Base-by-base conservation (phyloP, 2,797 vertebrate genomes). In the Triplophysa bombifrons region DNA sequence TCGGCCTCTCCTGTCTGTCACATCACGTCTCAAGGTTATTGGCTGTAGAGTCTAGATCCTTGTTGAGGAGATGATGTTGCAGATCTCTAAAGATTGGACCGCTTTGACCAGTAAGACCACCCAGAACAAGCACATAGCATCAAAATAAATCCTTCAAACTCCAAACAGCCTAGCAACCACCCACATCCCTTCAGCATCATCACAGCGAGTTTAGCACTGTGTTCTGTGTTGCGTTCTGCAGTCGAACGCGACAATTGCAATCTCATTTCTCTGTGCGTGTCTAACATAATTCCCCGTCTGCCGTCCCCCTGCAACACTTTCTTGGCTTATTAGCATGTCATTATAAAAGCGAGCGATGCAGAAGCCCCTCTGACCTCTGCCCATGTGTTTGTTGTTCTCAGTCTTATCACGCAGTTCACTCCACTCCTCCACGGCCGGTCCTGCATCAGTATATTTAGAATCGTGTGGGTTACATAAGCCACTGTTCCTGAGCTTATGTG, bases 361-460 rank as follows among this genome's bases (percentile, higher is more conserved):
- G 22, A 3, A 53, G 68, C 76, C 68, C 67, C 68, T 67, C 55
- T 64, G 76, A 78, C 76, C 76, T 64, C 76, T 55, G 27, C 50
- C 70, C 68, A 27, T 71, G 76, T 64, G 5, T 78, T 64, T 71
- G 76, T 51, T 78, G 76, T 79, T 73, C 63, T 80, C 50, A 20
- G 66, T 80, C 38, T 66, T 67, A 66, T 80, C 77, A 30, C 46
- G 60, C 10, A 72, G 68, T 78, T 79, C 68, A 71, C 69, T 72
- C 69, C 77, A 30, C 58, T 34, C 27, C 60, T 80, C 78, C 78
- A 73, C 19, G 70, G 61, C 63, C 78, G 34, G 69, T 72, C 60
- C 69, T 58, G 61, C 77, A 72, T 56, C 77, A 66, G 50, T 72
- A 80, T 80, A 73, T 80, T 73, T 80, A 80, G 77, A 80, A 56